These are phyloP conservation scores for Trinectes maculatus DNA, from an alignment of 2,113 vertebrate species.

Conservation along the genomic window DNA sequence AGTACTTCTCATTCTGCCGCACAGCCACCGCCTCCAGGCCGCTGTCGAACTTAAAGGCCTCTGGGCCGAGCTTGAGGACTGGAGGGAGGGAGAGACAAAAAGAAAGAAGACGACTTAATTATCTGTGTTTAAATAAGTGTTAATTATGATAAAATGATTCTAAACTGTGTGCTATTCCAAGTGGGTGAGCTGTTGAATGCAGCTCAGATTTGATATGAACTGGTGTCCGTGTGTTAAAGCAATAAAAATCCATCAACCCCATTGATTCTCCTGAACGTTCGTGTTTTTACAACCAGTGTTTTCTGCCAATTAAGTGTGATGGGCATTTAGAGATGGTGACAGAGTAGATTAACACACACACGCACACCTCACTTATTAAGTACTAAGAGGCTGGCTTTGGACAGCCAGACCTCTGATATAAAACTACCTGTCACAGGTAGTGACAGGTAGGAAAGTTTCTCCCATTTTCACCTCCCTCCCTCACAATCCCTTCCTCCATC, in stretches of 20 bases:
- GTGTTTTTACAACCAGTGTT: not conserved
- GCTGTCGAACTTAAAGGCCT: constrained; percentile 98
- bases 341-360: not conserved
- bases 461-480: not conserved
- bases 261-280: not conserved
- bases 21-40: constrained; percentile 95
- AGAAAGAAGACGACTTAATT: not conserved
- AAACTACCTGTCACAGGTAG: constrained; percentile 4
- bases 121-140: too few species aligned
- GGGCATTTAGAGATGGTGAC: constrained; percentile 2
- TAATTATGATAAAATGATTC: too few species aligned
- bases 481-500: not conserved
- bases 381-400: constrained; percentile 1
- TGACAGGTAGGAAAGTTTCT: too few species aligned
- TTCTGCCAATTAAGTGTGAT: constrained; percentile 39
- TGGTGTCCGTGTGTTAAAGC: constrained; percentile 2
- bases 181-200: constrained; percentile 18
- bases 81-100: constrained; percentile 4
- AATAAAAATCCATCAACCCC: constrained; percentile 26
- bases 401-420: constrained; percentile 3
- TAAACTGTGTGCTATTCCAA: too few species aligned
- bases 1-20: constrained; percentile 97
- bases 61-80: constrained; percentile 96
- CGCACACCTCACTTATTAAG: constrained; percentile 47
- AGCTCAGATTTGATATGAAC: constrained; percentile 3